Base-by-base conservation (phyloP, 2,888 invertebrate species). In the Mythimna albipuncta region DNA sequence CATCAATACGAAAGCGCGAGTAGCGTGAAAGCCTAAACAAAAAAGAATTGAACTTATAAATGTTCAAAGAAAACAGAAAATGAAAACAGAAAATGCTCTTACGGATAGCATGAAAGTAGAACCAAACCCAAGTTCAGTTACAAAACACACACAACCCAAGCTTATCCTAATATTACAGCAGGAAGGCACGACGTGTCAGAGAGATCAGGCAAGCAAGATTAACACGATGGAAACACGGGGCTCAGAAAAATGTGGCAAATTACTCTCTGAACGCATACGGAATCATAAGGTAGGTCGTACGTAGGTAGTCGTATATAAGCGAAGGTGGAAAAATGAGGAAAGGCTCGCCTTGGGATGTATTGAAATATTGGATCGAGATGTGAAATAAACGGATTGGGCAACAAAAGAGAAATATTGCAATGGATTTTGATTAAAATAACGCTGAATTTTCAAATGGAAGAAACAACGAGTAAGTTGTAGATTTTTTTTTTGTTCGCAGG, bases 221-320 rank as follows among this genome's bases (percentile, higher is more conserved):
- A 81, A 75, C 71, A 68, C 54, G 63, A 3, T 61, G 57, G 68
- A 79, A 81, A 72, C 66, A 74, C 68, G 63, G 62, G 58, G 32
- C 52, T 67, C 62, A 65, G 71, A 79, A 83, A 83, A 79, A 75
- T 83, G 72, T 66, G 57, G 72, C 50, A 79, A 75, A 83, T 82
- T 75, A 82, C 80, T 47, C 64, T 62, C 65, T 47, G 57, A 69
- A 69, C 71, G 68, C 65, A 82, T 69, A 74, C 41, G 62, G 68
- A 74, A 82, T 70, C 70, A 65, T 79, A 83, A 70, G 66, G 54
- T 72, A 69, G 13, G 44, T 10, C 32, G 35, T 44, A 44, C 4
- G 44, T 44, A 44, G 47, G 47, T 6, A 47, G 47, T 6, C 47
- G 47, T 47, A 47, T 47, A 47, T 63, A 66, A 32, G 57, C 63